A percentile compares a stretch with the other conserved stretches of the same genome.
Evolutionary conservation across 2,113 vertebrate species (phyloP).

Genomic region (Gasterosteus aculeatus): DNA sequence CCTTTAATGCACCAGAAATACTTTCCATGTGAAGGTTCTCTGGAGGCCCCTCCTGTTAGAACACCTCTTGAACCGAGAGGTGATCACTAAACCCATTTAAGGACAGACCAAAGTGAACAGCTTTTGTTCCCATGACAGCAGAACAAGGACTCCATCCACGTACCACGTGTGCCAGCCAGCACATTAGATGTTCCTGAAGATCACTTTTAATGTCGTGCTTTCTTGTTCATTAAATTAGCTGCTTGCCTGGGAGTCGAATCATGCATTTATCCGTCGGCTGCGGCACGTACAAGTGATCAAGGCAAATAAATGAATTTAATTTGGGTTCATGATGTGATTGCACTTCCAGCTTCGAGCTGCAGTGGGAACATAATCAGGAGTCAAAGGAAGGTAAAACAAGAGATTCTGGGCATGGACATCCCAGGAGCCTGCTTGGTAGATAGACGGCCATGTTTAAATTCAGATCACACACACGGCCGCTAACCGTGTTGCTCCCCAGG

Average conservation of each 20-base stretch:
- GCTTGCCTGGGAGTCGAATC: background rate
- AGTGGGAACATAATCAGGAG: constrained; percentile 3
- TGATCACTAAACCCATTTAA: constrained; percentile 21
- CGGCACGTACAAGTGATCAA: background rate
- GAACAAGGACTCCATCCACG: constrained; percentile 17
- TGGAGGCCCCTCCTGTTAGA: background rate
- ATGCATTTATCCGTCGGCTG: constrained; percentile 5
- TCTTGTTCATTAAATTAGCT: constrained; percentile 13
- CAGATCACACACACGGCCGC: constrained; percentile 67
- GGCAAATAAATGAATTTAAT: constrained; percentile 8
- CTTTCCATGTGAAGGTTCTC: too few relatives aligned
- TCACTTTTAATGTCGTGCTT: background rate
- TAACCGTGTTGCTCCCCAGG: constrained; percentile 48
- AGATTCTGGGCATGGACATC: constrained; percentile 42
- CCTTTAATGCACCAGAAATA: too few relatives aligned
- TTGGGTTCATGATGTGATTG: constrained; percentile 12
- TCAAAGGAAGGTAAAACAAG: constrained; percentile 33
- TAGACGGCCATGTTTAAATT: constrained; percentile 74
- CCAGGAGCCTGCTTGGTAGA: constrained; percentile 52
- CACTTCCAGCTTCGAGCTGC: constrained; percentile 4
- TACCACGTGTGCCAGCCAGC: background rate
- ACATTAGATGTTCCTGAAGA: constrained; percentile 9
- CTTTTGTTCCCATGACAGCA: constrained; percentile 64
- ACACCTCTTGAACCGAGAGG: constrained; percentile 14
- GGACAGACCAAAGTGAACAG: constrained; percentile 29